Evolutionary conservation across 2,888 invertebrate genomes (phyloP).

Genomic region (Neoitamus cyanurus): DNA sequence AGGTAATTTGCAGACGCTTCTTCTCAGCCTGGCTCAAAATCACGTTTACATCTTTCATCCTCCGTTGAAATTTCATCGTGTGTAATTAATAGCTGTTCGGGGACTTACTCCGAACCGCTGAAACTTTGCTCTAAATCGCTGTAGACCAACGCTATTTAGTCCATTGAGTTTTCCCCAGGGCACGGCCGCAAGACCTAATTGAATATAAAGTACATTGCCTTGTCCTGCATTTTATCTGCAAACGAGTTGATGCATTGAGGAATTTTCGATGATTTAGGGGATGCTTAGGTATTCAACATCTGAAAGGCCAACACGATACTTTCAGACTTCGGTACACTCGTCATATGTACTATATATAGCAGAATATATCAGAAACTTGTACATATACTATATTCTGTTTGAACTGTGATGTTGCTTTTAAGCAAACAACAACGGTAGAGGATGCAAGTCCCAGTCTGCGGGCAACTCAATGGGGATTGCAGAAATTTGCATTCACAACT

Average conservation of each 20-base stretch:
- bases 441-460: background rate
- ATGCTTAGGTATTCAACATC: background rate
- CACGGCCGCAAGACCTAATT: background rate
- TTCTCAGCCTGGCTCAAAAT: background rate
- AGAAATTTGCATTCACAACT: too few species aligned
- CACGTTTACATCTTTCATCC: background rate
- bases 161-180: background rate
- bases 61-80: background rate
- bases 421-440: background rate
- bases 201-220: background rate
- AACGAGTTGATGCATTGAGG: background rate
- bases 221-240: background rate
- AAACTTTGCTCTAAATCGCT: background rate
- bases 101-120: background rate
- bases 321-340: background rate
- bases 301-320: background rate
- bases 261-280: background rate
- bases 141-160: background rate
- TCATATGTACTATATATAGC: too few species aligned
- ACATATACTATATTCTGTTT: too few species aligned
- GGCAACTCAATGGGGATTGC: background rate
- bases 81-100: background rate
- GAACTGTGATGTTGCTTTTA: too few species aligned
- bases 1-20: background rate
- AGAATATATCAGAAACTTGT: background rate